Evolutionary conservation across 2,113 vertebrate species (phyloP), one percentile per base, ranked within the genome.

Genomic region (Emydocephalus ijimae): DNA sequence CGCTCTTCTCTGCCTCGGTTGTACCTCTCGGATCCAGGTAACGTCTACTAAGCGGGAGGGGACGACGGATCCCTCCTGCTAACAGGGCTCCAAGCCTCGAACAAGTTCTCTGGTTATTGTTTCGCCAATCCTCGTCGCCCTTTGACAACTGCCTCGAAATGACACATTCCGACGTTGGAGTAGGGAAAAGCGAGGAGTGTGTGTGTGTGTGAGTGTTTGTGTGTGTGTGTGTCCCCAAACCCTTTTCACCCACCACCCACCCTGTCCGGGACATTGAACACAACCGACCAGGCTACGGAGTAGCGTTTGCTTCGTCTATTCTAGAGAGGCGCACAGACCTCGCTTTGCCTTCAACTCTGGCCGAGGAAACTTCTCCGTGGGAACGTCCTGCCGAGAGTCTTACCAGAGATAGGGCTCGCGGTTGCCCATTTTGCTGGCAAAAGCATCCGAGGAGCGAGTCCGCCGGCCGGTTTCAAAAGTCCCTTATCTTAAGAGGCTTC

Each of bases 61-160:
- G 93, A 95, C 93, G 95, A 95, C 96, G 95, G 96, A 97, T 95
- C 88, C 56, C 1, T 81, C 94, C 85, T 92, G 94, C 39, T 90
- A 95, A 92, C 93, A 54, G 57, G 74, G 85, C 94, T 39, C 93
- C 45, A 90, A 90, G 89, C 87, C 93, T 64, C 87, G 8, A 0
- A 26, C 88, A 12, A 57, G 89, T 56, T 3, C 45, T 93, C 45
- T 93, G 94, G 92, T 94, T 94, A 85, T 87, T 91, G 55, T 90
- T 29, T 81, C 48, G 54, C 50, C 2, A 56, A 18, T 8, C 34
- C 87, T 18, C 21, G 87, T 39, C 91, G 23, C 91, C 59, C n/a
- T 69, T 92, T 92, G 24, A 54, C 21, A 14, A 39, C 50, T 24
- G 29, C 6, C 45, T 29, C n/a, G 43, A 1, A 57, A 48, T 11